These are phyloP conservation scores for Meloidogyne floridensis DNA, from an alignment of 1,140 invertebrate genomes.

Conservation along the genomic window DNA sequence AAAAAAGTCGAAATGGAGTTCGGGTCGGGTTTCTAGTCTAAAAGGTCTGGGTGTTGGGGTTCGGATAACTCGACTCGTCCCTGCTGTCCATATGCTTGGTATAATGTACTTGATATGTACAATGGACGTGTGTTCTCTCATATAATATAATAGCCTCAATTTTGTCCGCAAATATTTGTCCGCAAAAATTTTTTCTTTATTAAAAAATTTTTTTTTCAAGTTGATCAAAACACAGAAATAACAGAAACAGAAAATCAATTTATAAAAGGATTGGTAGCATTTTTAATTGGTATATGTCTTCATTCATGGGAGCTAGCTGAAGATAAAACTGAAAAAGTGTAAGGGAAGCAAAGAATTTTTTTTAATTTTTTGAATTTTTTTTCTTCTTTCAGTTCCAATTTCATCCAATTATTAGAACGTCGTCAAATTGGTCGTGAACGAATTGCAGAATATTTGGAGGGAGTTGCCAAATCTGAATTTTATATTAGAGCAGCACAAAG, in stretches of 20 bases:
- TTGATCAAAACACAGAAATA: conserved; percentile 66
- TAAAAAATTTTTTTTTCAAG: conserved; percentile 42
- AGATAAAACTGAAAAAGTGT: conserved; percentile 44
- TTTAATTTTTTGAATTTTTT: no score
- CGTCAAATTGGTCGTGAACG: conserved; percentile 83
- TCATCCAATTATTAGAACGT: conserved; percentile 83
- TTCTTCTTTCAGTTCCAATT: conserved; percentile 74
- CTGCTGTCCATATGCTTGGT: no score
- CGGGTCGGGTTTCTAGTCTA: no score
- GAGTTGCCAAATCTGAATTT: conserved; percentile 83
- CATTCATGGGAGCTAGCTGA: conserved; percentile 82
- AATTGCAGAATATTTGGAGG: conserved; percentile 82
- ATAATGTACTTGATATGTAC: no score
- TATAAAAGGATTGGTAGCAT: conserved; percentile 87
- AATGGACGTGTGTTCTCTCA: no score
- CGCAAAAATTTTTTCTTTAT: no score
- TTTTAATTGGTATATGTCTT: conserved; percentile 88
- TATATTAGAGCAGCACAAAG: conserved; percentile 89
- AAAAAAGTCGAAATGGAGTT: no score
- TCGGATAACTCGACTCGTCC: no score
- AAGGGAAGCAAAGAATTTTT: no score
- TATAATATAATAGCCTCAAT: no score
- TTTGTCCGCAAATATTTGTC: no score
- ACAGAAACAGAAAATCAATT: conserved; percentile 79
- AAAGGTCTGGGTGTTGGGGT: no score